Percentiles rank a stretch among this genome's conserved stretches.
phyloP scores from a whole-genome alignment of 2,888 invertebrate species.

The Branchellion lobata region DNA sequence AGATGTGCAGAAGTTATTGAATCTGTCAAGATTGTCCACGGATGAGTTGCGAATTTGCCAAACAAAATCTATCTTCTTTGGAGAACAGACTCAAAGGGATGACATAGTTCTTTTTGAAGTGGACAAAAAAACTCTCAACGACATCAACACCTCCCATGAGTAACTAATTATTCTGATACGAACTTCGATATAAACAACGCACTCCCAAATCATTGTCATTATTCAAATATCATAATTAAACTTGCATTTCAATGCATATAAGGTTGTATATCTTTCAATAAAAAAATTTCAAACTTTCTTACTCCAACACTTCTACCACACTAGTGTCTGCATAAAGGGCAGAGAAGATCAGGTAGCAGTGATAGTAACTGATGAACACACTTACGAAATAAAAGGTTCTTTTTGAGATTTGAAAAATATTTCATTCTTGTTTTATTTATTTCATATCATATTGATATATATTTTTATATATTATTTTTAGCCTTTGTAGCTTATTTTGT shows the following conservation, averaged over 20 bases:
- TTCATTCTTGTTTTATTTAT: too few species aligned
- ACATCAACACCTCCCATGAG: background rate
- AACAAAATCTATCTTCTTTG: slow-evolving; percentile 10
- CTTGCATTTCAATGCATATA: too few species aligned
- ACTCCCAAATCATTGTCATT: too few species aligned
- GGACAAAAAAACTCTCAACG: background rate
- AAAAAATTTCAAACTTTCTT: too few species aligned
- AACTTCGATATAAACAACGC: too few species aligned
- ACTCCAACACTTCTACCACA: background rate
- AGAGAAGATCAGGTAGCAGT: background rate
- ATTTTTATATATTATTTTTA: too few species aligned
- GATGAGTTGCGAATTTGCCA: background rate
- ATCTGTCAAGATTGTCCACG: slow-evolving; percentile 10
- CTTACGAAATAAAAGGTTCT: background rate
- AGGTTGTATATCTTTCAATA: too few species aligned
- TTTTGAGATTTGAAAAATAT: too few species aligned
- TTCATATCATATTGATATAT: too few species aligned
- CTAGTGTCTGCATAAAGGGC: background rate
- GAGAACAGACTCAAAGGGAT: background rate
- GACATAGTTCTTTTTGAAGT: slow-evolving; percentile 31
- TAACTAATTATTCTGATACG: too few species aligned
- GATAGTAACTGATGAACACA: background rate
- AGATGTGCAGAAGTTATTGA: slow-evolving; percentile 24
- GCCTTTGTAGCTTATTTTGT: too few species aligned
- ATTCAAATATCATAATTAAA: too few species aligned